phyloP scores from a whole-genome alignment of 53 echinoderm and acorn worm genomes.

The Echinometra lucunter region DNA sequence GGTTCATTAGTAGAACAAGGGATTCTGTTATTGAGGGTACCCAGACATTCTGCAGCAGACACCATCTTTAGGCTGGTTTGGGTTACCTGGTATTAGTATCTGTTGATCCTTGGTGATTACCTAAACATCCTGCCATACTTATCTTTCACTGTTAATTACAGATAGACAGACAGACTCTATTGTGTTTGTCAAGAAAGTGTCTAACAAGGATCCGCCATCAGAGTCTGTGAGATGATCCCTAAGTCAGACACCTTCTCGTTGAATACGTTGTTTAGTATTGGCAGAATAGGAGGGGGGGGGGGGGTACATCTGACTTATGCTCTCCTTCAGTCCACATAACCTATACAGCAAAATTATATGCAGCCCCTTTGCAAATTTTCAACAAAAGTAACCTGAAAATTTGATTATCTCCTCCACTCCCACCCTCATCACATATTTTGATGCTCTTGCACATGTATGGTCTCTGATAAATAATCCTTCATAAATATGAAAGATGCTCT shows the following conservation, averaged over 20 bases:
- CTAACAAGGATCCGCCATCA: not conserved
- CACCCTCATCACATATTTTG: too few species aligned
- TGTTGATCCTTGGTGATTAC: not conserved
- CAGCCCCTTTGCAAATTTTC: too few species aligned
- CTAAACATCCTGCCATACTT: not conserved
- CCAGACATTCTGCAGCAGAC: not conserved
- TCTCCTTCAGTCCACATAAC: too few species aligned
- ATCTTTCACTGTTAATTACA: constrained; percentile 8
- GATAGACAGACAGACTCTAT: not conserved
- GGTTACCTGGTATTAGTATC: not conserved
- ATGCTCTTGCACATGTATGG: not conserved
- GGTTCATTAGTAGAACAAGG: not conserved
- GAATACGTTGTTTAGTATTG: not conserved
- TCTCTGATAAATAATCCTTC: not conserved
- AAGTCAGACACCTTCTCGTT: not conserved
- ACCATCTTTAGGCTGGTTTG: not conserved
- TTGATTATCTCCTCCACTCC: too few species aligned
- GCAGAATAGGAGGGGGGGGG: not conserved
- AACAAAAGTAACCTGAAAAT: too few species aligned
- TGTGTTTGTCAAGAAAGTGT: constrained; percentile 1
- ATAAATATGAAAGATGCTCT: not conserved
- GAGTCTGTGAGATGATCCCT: not conserved
- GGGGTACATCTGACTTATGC: too few species aligned
- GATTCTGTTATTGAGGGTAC: not conserved
- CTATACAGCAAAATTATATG: too few species aligned